Conservation (phyloP, 2,888 invertebrate genomes). For the Notocelia uddmanniana region DNA sequence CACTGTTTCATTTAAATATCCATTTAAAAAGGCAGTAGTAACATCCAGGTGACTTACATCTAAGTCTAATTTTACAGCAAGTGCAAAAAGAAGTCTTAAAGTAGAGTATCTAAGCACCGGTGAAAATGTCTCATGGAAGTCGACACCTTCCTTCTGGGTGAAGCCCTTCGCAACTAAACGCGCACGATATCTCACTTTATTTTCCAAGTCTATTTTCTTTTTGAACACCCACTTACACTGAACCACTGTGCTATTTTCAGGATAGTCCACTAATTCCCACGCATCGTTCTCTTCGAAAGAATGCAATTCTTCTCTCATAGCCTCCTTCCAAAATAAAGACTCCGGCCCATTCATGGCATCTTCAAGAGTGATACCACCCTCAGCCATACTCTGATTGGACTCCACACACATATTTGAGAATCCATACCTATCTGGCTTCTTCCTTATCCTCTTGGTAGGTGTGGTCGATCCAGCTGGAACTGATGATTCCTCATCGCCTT, state of each 20-base stretch:
- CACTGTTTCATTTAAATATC: too few relatives aligned
- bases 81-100: too few relatives aligned
- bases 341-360: constrained; percentile 45
- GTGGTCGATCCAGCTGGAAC: neutral
- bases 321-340: constrained; percentile 30
- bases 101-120: too few relatives aligned
- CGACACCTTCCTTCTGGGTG: neutral
- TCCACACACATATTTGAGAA: constrained; percentile 23
- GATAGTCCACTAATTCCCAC: constrained; percentile 40
- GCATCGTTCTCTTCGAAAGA: constrained; percentile 41
- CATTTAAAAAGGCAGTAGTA: too few relatives aligned
- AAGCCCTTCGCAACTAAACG: constrained; percentile 25
- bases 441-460: neutral
- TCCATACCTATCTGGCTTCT: constrained; percentile 24
- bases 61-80: too few relatives aligned
- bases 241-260: constrained; percentile 1
- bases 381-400: neutral
- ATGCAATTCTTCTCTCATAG: constrained; percentile 43
- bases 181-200: constrained; percentile 19
- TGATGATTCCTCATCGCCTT: neutral
- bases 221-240: constrained; percentile 28
- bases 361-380: constrained; percentile 4
- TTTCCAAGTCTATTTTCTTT: constrained; percentile 23
- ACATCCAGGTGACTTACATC: too few relatives aligned
- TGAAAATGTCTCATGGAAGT: too few relatives aligned